Evolutionary conservation across 2,113 vertebrate genomes (phyloP), one percentile per base, ranked within the genome.

Genomic region (Toxotes chatareus): DNA sequence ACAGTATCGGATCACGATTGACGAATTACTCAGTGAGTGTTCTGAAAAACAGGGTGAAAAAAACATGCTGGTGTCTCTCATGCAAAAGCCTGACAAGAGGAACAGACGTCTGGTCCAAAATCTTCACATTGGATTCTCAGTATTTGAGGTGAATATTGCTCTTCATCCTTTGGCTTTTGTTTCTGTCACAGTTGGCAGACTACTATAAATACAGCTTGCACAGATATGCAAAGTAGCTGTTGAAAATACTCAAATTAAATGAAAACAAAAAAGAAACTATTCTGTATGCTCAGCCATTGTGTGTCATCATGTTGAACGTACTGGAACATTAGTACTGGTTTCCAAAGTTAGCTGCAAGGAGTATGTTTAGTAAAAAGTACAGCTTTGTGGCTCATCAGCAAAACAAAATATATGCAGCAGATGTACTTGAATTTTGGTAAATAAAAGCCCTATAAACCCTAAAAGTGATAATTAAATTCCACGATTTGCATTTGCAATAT

Each of bases 71-170:
- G 71, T 95, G 49, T 93, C 92, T 73, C 87, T 95, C 53, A 90
- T 94, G 82, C 95, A 95, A 82, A 94, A 91, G 77, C 88, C 92
- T 2, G 88, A 94, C 82, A 94, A 93, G 61, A 91, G 92, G 72
- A 86, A 91, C 76, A 85, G 94, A 67, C 90, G 40, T 16, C 69
- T 87, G 51, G 76, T 60, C n/a, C 14, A 88, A 40, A 91, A 85
- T 17, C 62, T 89, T 16, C 56, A 86, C 73, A 93, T 95, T 32
- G 95, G 94, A 16, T 90, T 94, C 68, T 40, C 51, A 8, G 61
- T 95, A 17, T 95, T 89, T 76, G 60, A 86, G 83, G 95, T 93
- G 72, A 74, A 88, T 84, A 19, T 32, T 21, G 17, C 7, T 12
- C n/a, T 74, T 49, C 4, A 11, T 51, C 9, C n/a, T n/a, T 55